These are phyloP conservation scores for Plutomurus gul DNA, from an alignment of 1,140 invertebrate genomes.

Conservation along the genomic window DNA sequence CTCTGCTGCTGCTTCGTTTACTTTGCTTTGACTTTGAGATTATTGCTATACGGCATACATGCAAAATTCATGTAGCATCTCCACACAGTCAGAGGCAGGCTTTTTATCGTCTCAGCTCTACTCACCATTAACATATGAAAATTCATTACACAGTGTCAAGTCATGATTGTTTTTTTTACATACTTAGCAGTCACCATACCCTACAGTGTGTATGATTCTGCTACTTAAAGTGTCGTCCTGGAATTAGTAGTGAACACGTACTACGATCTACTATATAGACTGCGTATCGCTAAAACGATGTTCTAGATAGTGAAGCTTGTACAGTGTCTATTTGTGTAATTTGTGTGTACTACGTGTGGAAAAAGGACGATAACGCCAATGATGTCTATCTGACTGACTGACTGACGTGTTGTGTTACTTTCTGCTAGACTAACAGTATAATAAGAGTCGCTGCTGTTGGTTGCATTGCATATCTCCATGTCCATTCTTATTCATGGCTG, in stretches of 20 bases:
- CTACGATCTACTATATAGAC: too few relatives aligned
- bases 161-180: conserved; percentile 1
- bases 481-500: not conserved
- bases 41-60: too few relatives aligned
- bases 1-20: not conserved
- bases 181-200: not conserved
- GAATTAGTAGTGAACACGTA: too few relatives aligned
- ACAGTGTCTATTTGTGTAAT: too few relatives aligned
- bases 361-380: too few relatives aligned
- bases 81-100: not conserved
- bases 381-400: too few relatives aligned
- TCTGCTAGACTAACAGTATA: not conserved
- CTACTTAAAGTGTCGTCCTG: too few relatives aligned
- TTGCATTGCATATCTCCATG: conserved; percentile 17
- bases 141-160: conserved; percentile 9
- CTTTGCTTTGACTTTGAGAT: not conserved
- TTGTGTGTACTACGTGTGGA: too few relatives aligned
- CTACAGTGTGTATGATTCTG: too few relatives aligned
- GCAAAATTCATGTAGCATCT: not conserved
- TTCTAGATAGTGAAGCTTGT: too few relatives aligned
- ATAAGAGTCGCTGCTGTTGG: conserved; percentile 2
- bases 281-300: too few relatives aligned
- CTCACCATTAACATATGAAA: not conserved
- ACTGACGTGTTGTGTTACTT: not conserved
- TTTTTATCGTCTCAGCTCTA: not conserved